phyloP scores from a whole-genome alignment of 2,888 invertebrate genomes.

The Drosophila barbarae region DNA sequence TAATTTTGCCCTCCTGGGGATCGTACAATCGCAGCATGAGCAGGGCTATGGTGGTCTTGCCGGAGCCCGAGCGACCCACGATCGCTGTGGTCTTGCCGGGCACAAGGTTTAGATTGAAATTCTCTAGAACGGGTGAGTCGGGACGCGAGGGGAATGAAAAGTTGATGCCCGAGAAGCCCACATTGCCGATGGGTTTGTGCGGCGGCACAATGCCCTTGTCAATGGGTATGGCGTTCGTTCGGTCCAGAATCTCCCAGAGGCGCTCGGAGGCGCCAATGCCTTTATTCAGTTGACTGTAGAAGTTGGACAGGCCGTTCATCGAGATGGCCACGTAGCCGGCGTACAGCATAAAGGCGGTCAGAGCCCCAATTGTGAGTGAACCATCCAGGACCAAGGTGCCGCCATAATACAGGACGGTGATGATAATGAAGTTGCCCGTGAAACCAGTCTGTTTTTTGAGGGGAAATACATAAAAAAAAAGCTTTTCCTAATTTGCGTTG shows the following conservation, averaged over 20 bases:
- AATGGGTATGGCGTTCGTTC: conserved; percentile 87
- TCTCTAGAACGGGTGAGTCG: conserved; percentile 83
- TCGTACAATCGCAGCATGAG: conserved; percentile 93
- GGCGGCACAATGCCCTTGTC: conserved; percentile 79
- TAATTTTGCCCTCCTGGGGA: conserved; percentile 85
- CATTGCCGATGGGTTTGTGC: conserved; percentile 81
- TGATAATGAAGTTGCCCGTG: conserved; percentile 92
- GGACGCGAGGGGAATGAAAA: conserved; percentile 87
- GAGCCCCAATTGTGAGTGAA: conserved; percentile 89
- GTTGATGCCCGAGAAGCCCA: conserved; percentile 86
- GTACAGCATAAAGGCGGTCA: conserved; percentile 96
- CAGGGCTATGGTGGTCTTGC: conserved; percentile 94
- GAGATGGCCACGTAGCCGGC: conserved; percentile 96
- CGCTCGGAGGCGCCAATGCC: conserved; percentile 94
- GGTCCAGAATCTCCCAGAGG: conserved; percentile 93
- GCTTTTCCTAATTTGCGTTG: no score
- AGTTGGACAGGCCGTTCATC: conserved; percentile 92
- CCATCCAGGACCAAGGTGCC: conserved; percentile 92
- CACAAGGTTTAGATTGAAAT: conserved; percentile 84
- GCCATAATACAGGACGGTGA: conserved; percentile 95
- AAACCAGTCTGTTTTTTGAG: conserved; percentile 85
- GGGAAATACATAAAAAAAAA: neutral
- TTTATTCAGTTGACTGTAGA: conserved; percentile 96
- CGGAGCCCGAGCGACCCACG: conserved; percentile 95
- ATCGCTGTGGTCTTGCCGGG: conserved; percentile 88